A percentile compares a stretch with the other conserved stretches of the same genome.
Conservation (phyloP, 2,113 vertebrate genomes). For the Dromiciops gliroides region DNA sequence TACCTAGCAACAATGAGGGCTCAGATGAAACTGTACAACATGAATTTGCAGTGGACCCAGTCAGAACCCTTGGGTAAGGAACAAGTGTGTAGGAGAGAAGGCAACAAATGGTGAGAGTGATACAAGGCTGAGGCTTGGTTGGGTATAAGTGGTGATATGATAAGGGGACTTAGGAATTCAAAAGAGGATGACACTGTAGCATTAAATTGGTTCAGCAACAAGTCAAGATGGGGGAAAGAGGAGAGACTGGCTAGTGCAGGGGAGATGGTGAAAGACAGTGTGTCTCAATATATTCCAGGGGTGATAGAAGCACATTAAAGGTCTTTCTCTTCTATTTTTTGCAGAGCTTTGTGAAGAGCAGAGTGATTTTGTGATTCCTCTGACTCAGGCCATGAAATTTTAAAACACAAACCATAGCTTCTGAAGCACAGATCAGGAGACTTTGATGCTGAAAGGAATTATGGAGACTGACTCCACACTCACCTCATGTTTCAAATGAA, state of each 20-base stretch:
- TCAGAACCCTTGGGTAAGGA: too few species aligned
- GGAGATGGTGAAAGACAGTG: too few species aligned
- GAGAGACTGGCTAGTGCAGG: background rate
- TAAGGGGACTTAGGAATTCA: background rate
- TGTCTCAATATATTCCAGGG: background rate
- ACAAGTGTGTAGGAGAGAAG: too few species aligned
- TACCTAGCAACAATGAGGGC: background rate
- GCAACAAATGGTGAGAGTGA: background rate
- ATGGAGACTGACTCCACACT: background rate
- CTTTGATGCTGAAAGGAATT: background rate
- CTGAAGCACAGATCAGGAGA: background rate
- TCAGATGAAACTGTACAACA: background rate
- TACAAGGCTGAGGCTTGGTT: background rate
- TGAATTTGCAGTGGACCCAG: too few species aligned
- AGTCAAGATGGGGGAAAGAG: background rate
- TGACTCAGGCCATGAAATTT: background rate
- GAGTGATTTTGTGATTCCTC: background rate
- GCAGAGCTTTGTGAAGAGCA: background rate
- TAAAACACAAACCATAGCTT: background rate
- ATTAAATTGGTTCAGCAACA: background rate
- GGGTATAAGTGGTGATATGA: background rate
- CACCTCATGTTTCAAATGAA: background rate
- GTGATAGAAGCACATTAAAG: background rate
- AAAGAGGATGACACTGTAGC: background rate
- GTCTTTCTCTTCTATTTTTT: background rate